Conservation (phyloP, 30 jellyfish, hydroid and myxozoan species). For the Aurelia coerulea region DNA sequence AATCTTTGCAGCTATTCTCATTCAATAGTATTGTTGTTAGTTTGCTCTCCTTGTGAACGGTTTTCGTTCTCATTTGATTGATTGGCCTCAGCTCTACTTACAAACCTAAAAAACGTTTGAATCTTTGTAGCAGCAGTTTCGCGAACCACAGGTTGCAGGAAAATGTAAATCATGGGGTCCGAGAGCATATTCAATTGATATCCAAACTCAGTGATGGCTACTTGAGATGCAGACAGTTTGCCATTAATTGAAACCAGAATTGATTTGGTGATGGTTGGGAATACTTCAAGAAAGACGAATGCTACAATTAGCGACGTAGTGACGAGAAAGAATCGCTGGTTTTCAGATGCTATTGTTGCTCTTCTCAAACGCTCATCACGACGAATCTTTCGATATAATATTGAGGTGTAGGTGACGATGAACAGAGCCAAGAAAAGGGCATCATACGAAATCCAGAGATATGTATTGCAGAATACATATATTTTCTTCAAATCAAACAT, state of each 20-base stretch:
- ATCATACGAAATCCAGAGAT: not conserved
- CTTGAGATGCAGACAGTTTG: not conserved
- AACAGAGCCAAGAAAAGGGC: not conserved
- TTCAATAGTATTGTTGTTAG: no score
- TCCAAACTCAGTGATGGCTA: not conserved
- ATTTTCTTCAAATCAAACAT: not conserved
- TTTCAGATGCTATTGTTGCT: not conserved
- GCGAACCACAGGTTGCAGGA: conserved; percentile 3
- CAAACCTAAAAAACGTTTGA: no score
- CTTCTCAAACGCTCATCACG: not conserved
- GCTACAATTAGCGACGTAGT: not conserved
- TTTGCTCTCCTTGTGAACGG: no score
- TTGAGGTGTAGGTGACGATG: not conserved
- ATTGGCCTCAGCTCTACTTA: no score
- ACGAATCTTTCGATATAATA: not conserved
- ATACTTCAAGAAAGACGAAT: not conserved
- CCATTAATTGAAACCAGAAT: not conserved
- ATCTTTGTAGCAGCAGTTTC: not conserved
- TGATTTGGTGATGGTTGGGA: not conserved
- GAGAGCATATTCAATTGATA: not conserved
- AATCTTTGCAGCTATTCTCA: no score
- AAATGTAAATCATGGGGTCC: not conserved
- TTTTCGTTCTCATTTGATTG: no score
- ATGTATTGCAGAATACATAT: not conserved
- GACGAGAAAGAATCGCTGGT: not conserved